phyloP scores from a whole-genome alignment of 2,888 invertebrate species.

The Scelioninae gen. 1 region DNA sequence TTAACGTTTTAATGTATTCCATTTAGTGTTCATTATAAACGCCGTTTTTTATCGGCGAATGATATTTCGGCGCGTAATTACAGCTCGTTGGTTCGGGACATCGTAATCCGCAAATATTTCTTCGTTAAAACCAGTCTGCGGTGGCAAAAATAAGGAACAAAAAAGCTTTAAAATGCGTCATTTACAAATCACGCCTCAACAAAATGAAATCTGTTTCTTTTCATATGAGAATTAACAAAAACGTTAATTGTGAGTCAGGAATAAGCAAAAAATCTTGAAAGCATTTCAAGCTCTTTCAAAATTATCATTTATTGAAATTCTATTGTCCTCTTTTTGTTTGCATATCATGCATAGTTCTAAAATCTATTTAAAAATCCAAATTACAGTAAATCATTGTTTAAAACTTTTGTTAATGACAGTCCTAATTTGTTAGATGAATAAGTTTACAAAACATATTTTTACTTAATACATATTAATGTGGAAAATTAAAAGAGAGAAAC shows the following conservation, averaged over 20 bases:
- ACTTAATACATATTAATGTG: no score
- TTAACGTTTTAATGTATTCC: conserved; percentile 34
- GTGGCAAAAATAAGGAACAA: background rate
- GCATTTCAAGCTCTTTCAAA: no score
- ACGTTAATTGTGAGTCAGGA: conserved; percentile 18
- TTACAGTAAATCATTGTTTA: no score
- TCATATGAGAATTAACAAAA: background rate
- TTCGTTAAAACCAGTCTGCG: conserved; percentile 5
- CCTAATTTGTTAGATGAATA: no score
- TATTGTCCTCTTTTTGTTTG: no score
- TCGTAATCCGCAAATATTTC: conserved; percentile 20
- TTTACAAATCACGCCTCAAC: background rate
- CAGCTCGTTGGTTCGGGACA: background rate
- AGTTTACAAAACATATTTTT: no score
- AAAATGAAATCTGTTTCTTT: conserved; percentile 5
- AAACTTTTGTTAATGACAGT: no score
- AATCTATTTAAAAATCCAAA: no score
- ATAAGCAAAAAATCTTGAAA: conserved; percentile 21
- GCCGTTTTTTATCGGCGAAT: conserved; percentile 14
- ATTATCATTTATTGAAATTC: no score
- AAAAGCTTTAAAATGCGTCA: background rate
- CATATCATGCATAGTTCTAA: no score
- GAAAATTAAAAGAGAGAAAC: no score
- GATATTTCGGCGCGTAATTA: conserved; percentile 31
- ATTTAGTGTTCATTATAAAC: conserved; percentile 25